phyloP scores from a whole-genome alignment of 2,113 vertebrate species.

The Colinus virginianus region DNA sequence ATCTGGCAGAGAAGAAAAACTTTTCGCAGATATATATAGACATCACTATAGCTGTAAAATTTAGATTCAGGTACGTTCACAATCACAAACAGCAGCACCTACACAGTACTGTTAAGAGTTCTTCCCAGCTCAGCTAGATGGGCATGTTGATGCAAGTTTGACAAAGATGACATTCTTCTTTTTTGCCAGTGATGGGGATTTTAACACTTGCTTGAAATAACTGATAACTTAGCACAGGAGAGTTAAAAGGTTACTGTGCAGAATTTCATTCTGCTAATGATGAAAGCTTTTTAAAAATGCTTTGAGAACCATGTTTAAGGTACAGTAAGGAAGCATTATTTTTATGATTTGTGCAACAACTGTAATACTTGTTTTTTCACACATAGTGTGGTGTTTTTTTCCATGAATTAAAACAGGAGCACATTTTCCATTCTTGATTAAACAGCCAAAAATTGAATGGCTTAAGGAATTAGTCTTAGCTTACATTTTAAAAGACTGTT shows the following conservation, averaged over 20 bases:
- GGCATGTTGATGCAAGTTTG: constrained; percentile 78
- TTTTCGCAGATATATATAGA: background rate
- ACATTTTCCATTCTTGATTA: background rate
- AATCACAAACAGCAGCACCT: constrained; percentile 64
- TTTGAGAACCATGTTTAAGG: constrained; percentile 50
- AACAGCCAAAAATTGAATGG: background rate
- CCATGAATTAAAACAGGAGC: background rate
- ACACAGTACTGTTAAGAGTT: constrained; percentile 66
- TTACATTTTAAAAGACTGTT: background rate
- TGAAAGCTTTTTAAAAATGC: constrained; percentile 76
- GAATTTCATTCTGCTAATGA: constrained; percentile 76
- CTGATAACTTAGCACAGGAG: constrained; percentile 79
- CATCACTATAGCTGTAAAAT: background rate
- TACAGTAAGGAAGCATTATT: constrained; percentile 51
- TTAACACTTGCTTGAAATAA: constrained; percentile 80
- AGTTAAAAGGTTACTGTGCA: constrained; percentile 71
- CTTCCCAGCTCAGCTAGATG: constrained; percentile 70
- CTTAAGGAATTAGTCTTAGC: background rate
- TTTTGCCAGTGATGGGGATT: constrained; percentile 75
- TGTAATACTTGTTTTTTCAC: constrained; percentile 16
- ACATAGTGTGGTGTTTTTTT: constrained; percentile 37
- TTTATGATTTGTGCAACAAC: constrained; percentile 60
- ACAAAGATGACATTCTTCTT: constrained; percentile 76
- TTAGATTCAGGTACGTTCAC: constrained; percentile 36
- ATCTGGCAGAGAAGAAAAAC: background rate